phyloP scores from a whole-genome alignment of 2,113 vertebrate genomes.

The Equus quagga region DNA sequence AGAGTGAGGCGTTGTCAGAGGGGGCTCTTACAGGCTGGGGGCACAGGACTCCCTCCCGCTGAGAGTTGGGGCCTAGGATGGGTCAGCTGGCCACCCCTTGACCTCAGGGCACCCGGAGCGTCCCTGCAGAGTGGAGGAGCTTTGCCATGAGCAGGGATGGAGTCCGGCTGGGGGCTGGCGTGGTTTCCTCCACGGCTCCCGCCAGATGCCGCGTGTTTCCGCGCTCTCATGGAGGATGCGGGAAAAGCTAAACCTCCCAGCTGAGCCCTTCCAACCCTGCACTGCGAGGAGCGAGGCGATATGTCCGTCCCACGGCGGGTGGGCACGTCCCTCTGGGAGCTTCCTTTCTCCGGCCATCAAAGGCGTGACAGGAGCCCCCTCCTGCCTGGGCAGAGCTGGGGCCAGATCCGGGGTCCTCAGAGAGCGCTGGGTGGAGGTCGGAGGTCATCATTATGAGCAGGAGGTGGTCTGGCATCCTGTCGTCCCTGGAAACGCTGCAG shows the following conservation, averaged over 20 bases:
- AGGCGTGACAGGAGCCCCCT: too few relatives aligned
- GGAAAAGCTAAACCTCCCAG: too few relatives aligned
- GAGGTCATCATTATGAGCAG: accelerated
- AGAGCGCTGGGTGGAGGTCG: accelerated
- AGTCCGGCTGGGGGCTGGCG: accelerated
- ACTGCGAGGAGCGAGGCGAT: neutral
- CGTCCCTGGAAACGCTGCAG: too few relatives aligned
- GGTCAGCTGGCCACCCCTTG: too few relatives aligned
- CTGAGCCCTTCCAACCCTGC: neutral
- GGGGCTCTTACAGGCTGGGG: too few relatives aligned
- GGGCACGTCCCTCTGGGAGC: accelerated
- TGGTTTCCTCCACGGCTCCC: accelerated
- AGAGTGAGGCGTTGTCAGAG: accelerated
- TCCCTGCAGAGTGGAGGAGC: accelerated
- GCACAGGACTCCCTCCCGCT: neutral
- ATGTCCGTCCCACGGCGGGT: accelerated
- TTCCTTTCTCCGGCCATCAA: too few relatives aligned
- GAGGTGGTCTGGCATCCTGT: accelerated
- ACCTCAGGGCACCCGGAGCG: neutral
- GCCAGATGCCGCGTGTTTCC: neutral
- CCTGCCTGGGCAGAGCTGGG: too few relatives aligned
- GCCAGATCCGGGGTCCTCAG: too few relatives aligned
- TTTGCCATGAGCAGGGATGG: accelerated
- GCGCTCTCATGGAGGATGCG: accelerated
- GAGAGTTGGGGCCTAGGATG: neutral